Conservation (phyloP, 1,140 invertebrate species). For the Spodoptera frugiperda region DNA sequence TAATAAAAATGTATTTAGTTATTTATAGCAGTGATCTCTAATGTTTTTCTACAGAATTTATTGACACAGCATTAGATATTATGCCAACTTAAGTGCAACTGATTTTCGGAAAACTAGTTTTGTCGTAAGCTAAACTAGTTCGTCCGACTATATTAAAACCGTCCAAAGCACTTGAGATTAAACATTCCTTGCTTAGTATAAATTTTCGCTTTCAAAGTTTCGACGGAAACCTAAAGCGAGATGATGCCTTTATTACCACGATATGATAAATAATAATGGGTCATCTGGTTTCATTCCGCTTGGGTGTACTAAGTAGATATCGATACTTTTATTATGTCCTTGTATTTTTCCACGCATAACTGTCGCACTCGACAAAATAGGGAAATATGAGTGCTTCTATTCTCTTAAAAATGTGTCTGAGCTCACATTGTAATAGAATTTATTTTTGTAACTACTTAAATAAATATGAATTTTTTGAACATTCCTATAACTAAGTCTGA, state of each 20-base stretch:
- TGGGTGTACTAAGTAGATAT: slow-evolving; percentile 36
- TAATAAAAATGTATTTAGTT: background rate
- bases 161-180: background rate
- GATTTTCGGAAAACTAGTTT: slow-evolving; percentile 10
- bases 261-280: slow-evolving; percentile 7
- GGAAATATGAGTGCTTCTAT: background rate
- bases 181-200: background rate
- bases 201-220: slow-evolving; percentile 78
- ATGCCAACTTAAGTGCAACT: background rate
- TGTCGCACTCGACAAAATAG: slow-evolving; percentile 3
- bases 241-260: slow-evolving; percentile 51
- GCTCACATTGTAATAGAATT: background rate
- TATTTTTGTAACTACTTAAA: background rate
- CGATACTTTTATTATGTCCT: slow-evolving; percentile 15
- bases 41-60: slow-evolving; percentile 2
- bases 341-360: slow-evolving; percentile 9
- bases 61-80: background rate
- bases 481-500: slow-evolving; percentile 1
- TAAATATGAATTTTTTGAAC: slow-evolving; percentile 1
- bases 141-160: background rate
- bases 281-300: slow-evolving; percentile 40
- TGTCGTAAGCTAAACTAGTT: background rate
- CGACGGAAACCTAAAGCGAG: slow-evolving; percentile 77
- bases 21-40: slow-evolving; percentile 49
- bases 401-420: slow-evolving; percentile 12